Conservation (phyloP, 1,140 invertebrate genomes). For the Caenorhabditis inopinata region DNA sequence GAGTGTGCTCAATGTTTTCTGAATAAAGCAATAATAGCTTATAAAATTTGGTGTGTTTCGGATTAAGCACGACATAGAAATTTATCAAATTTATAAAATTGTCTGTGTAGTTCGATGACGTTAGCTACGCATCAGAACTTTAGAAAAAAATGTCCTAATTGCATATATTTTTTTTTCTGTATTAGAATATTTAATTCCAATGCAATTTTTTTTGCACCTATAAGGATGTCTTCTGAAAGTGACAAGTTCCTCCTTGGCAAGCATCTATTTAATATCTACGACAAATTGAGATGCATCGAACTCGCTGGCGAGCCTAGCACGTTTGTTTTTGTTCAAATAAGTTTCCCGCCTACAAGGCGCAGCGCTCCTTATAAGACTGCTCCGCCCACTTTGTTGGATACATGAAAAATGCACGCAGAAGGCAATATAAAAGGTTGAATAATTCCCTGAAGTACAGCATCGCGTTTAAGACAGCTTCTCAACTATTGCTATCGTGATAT, state of each 20-base stretch:
- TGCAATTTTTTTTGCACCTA: not conserved
- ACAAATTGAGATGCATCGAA: too few species aligned
- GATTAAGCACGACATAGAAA: not conserved
- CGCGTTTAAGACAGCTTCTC: not conserved
- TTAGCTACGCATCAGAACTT: too few species aligned
- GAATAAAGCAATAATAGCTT: not conserved
- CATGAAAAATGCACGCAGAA: not conserved
- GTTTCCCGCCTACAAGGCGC: not conserved
- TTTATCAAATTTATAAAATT: too few species aligned
- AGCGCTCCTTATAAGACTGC: not conserved
- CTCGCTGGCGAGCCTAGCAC: not conserved
- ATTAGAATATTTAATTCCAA: too few species aligned
- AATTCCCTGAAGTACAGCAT: not conserved
- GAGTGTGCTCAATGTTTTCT: not conserved
- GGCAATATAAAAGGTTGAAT: not conserved
- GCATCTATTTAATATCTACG: too few species aligned
- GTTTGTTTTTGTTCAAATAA: slow-evolving; percentile 3
- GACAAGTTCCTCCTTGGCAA: not conserved
- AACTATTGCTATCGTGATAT: too few species aligned
- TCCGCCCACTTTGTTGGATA: slow-evolving; percentile 1
- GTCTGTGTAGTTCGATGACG: too few species aligned
- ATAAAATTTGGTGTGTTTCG: not conserved
- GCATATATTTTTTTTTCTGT: too few species aligned
- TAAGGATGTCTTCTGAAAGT: not conserved
- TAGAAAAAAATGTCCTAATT: too few species aligned